phyloP scores from a whole-genome alignment of 2,113 vertebrate species.

The Cercocebus atys region DNA sequence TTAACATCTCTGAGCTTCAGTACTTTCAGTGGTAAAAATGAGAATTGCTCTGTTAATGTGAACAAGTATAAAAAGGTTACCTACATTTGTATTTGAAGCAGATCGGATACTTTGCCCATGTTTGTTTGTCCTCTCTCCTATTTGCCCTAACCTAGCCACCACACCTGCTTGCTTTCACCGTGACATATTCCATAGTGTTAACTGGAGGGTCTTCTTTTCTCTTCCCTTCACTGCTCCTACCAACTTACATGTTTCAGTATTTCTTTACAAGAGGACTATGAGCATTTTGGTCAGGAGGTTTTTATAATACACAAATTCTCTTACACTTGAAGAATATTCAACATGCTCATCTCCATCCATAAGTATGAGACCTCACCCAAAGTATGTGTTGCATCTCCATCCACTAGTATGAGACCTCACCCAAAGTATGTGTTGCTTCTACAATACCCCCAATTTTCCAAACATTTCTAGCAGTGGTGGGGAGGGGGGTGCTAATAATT shows the following conservation, averaged over 20 bases:
- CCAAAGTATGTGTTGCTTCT: background rate
- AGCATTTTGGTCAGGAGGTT: background rate
- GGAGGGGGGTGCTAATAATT: background rate
- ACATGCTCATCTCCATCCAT: background rate
- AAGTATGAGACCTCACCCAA: background rate
- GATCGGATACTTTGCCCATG: fast-evolving
- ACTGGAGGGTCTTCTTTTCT: background rate
- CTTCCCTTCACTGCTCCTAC: background rate
- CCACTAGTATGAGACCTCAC: background rate
- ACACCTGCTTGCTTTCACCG: background rate
- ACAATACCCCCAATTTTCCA: background rate
- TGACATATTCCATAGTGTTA: background rate
- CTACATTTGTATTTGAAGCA: background rate
- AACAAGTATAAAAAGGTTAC: background rate
- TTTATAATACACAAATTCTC: background rate
- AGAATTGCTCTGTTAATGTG: background rate
- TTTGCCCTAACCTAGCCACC: background rate
- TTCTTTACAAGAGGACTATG: background rate
- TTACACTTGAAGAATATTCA: background rate
- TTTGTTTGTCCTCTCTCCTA: background rate
- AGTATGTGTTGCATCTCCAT: background rate
- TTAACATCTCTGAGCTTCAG: background rate
- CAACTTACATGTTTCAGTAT: background rate
- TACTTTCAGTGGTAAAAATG: background rate
- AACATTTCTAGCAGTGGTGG: background rate